phyloP scores from a whole-genome alignment of 2,797 vertebrate genomes.

The Pangasius macronema region DNA sequence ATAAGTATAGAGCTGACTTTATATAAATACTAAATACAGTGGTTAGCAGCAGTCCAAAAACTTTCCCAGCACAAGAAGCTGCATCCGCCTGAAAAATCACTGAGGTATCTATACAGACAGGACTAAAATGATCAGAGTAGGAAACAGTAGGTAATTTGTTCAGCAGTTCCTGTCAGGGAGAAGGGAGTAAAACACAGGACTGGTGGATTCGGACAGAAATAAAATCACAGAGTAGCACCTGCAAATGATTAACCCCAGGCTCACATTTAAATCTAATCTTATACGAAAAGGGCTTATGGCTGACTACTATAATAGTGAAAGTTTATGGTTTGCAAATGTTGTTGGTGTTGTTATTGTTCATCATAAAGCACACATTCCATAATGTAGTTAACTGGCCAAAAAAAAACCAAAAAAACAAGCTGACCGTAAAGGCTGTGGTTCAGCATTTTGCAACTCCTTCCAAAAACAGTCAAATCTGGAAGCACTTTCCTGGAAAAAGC shows the following conservation, averaged over 20 bases:
- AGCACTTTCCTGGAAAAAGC: neutral
- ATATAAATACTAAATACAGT: neutral
- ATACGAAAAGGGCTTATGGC: neutral
- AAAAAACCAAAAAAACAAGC: neutral
- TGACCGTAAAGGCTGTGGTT: neutral
- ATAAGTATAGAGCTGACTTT: too few relatives aligned
- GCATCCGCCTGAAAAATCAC: neutral
- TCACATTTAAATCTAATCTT: neutral
- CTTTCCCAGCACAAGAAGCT: neutral
- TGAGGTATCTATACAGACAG: neutral
- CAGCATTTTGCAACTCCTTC: too few relatives aligned
- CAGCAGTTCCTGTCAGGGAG: neutral
- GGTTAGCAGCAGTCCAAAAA: neutral
- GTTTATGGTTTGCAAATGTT: neutral
- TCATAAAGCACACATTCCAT: neutral
- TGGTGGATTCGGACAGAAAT: neutral
- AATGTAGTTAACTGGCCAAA: neutral
- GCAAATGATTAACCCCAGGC: neutral
- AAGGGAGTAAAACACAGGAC: neutral
- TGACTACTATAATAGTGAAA: neutral
- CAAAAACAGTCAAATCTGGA: neutral
- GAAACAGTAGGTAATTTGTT: neutral
- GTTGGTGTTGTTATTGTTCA: neutral
- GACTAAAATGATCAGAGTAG: neutral
- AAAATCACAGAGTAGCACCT: neutral